phyloP scores from a whole-genome alignment of 2,888 invertebrate genomes.

The Lapara coniferarum region DNA sequence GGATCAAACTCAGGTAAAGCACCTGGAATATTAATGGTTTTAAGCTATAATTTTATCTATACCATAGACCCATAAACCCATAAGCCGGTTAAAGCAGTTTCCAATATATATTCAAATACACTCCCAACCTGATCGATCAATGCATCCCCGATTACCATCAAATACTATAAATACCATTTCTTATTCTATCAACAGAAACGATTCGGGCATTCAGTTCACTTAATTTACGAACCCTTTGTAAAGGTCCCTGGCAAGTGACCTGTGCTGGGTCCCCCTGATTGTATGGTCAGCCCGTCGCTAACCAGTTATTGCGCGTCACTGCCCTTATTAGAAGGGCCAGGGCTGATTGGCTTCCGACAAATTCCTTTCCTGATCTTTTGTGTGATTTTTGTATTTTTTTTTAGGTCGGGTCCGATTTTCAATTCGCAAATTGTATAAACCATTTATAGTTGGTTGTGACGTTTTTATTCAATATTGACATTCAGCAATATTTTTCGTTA shows the following conservation, averaged over 20 bases:
- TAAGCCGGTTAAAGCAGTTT: too few relatives aligned
- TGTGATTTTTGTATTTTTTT: slow-evolving; percentile 39
- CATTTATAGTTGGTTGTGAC: background rate
- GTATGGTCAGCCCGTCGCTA: slow-evolving; percentile 39
- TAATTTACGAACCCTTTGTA: slow-evolving; percentile 41
- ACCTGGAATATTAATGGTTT: too few relatives aligned
- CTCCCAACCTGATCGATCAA: background rate
- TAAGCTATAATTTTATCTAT: too few relatives aligned
- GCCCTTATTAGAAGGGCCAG: slow-evolving; percentile 45
- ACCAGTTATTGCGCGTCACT: slow-evolving; percentile 48
- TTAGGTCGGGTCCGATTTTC: slow-evolving; percentile 7
- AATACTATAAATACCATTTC: slow-evolving; percentile 11
- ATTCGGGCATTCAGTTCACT: slow-evolving; percentile 23
- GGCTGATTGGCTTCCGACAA: slow-evolving; percentile 45
- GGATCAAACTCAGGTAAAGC: too few relatives aligned
- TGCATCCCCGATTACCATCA: slow-evolving; percentile 4
- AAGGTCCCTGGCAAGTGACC: slow-evolving; percentile 38
- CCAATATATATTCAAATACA: background rate
- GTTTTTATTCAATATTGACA: background rate
- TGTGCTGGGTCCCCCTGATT: slow-evolving; percentile 37
- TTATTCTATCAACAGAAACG: slow-evolving; percentile 24
- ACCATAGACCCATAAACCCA: too few relatives aligned
- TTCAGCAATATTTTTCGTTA: background rate
- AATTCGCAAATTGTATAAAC: background rate
- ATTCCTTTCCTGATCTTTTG: slow-evolving; percentile 40